Base-by-base conservation (phyloP, 2,113 vertebrate genomes). In the Limnothrissa miodon region DNA sequence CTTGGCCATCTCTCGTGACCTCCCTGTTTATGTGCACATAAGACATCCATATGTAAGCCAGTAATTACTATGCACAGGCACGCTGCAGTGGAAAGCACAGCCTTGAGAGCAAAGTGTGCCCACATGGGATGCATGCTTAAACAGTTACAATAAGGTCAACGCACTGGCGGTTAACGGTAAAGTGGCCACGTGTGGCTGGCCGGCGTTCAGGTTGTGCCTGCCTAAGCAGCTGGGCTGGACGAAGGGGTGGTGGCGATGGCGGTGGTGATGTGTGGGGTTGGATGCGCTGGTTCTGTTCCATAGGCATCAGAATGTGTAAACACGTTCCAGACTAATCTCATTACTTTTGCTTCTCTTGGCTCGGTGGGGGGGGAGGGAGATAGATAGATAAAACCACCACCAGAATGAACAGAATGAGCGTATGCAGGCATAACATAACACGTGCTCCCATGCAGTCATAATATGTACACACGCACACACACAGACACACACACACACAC, bases 251-350 rank as follows among this genome's bases (percentile, higher is more conserved):
- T 5, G 39, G 70, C 29, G 39, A 33, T n/a, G 19, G 44, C 25
- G 33, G 62, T 44, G 48, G 33, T 25, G 74, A 56, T 66, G 25
- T 39, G 74, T 56, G 48, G 25, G 45, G 66, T 39, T 10, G 3
- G 42, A 25, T 79, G n/a, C n/a, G n/a, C 46, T 25, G 23, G 53
- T n/a, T 48, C 36, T 62, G 29, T 17, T 46, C 80, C 87, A 85
- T 92, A 90, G 91, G 89, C 91, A 93, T 92, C 86, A 89, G 89
- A 90, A 89, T 83, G 85, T 89, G 90, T 93, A 91, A 91, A 93
- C 91, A 92, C 89, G 89, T 90, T 90, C 84, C 83, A 89, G 85
- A 86, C 85, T 92, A 92, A 94, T 94, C 89, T 90, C 88, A 90
- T 93, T 93, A 92, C 90, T 86, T 89, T 80, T 62, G 25, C 66